Evolutionary conservation across 2,888 invertebrate genomes (phyloP), one percentile per base, ranked within the genome.

Genomic region (Idaea aversata): DNA sequence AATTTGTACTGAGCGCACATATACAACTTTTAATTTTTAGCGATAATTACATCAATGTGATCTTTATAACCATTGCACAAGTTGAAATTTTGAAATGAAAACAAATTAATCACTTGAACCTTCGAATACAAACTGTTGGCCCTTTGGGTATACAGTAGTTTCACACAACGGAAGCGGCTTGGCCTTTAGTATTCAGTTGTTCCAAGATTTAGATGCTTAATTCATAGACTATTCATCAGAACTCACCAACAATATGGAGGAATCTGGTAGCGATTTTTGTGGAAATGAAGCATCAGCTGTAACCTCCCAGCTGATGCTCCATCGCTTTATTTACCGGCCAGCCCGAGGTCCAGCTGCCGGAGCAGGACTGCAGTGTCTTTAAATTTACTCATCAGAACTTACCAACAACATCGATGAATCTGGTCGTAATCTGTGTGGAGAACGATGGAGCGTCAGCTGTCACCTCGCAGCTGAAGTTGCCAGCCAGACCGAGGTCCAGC

Each of bases 401-500:
- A 97, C 97, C 95, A 70, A 97, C 95, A 79, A 97, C 96, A 79
- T 95, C 94, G 84, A 97, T 95, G 75, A 94, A 93, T 77, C 94
- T 95, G 47, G 93, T 90, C 64, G 94, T 95, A 34, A 94, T 94
- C 76, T 94, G 94, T 3, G 96, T 96, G 25, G 95, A 94, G 84
- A 96, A 96, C 59, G 94, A 94, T 7, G 95, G 95, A 10, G 95
- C 94, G 78, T 96, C 96, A 0, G 95, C 95, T 6, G 96, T 96
- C 70, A 96, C 96, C 88, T 97, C 97, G 83, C 97, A 97, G 81
- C 95, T 95, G 89, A 96, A 96, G 93, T 96, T 96, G 5, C 97
- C 97, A 57, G 96, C 95, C 65, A 96, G 88, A 63, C 93, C 94
- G 76, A 96, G 95, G 75, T 96, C 95, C 78, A 97, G 94, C 73